Conservation (phyloP, 2,113 vertebrate genomes). For the Zapornia atra region DNA sequence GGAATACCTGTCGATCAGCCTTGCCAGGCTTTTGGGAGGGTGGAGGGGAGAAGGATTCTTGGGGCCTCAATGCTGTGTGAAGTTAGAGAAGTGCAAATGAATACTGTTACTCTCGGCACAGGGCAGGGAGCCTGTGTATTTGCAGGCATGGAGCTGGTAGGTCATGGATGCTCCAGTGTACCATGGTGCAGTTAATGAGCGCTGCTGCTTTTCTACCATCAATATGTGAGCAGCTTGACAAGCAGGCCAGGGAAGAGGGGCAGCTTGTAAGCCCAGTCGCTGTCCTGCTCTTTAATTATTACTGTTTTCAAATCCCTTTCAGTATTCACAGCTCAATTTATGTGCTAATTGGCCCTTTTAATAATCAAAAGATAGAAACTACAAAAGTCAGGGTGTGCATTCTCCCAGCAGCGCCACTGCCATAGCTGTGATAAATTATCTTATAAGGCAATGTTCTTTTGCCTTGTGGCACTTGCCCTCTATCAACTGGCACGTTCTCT, state of each 20-base stretch:
- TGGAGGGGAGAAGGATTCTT: background rate
- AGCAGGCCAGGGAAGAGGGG: background rate
- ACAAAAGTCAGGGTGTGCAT: background rate
- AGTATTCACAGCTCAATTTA: slow-evolving; percentile 62
- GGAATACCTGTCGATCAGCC: background rate
- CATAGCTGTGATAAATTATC: background rate
- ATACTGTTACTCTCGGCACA: background rate
- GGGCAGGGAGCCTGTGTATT: background rate
- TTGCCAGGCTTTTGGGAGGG: background rate
- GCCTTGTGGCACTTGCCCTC: background rate
- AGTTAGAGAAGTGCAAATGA: background rate
- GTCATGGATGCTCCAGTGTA: background rate
- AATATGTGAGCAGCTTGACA: background rate
- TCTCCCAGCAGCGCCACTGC: background rate
- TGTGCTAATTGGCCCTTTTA: slow-evolving; percentile 46
- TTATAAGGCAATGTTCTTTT: background rate
- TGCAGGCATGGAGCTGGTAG: background rate
- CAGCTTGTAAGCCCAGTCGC: background rate
- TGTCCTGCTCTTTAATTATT: slow-evolving; percentile 57
- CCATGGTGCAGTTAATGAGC: background rate
- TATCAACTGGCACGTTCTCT: background rate
- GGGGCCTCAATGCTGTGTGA: background rate
- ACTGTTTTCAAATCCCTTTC: slow-evolving; percentile 51
- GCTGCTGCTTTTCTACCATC: background rate
- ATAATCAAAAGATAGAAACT: slow-evolving; percentile 44